Conservation (phyloP, 2,888 invertebrate species). For the Tipula confusa region DNA sequence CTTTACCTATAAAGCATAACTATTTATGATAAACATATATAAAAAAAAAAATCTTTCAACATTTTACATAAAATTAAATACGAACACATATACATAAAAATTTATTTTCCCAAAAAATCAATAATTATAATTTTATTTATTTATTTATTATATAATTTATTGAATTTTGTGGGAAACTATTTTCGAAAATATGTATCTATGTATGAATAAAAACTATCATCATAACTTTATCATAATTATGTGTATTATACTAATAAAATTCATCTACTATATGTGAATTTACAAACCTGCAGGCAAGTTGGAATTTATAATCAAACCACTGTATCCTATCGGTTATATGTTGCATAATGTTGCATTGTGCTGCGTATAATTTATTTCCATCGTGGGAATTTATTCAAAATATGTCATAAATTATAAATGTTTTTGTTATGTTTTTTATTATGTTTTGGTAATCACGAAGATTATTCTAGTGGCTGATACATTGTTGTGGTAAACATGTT, state of each 20-base stretch:
- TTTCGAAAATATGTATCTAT: background rate
- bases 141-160: constrained; percentile 25
- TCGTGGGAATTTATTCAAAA: background rate
- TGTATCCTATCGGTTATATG: background rate
- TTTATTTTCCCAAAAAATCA: background rate
- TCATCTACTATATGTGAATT: background rate
- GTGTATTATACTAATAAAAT: background rate
- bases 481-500: too few species aligned
- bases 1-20: background rate
- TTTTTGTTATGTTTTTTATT: too few species aligned
- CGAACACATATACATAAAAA: background rate
- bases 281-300: background rate
- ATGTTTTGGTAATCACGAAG: too few species aligned
- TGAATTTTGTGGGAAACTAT: constrained; percentile 25
- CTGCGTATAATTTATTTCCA: background rate
- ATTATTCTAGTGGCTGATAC: too few species aligned
- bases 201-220: background rate
- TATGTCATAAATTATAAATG: background rate
- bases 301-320: background rate
- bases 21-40: background rate
- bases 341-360: background rate
- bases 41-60: background rate
- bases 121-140: constrained; percentile 25
- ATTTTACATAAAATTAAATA: background rate
- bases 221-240: background rate